Base-by-base conservation (phyloP, 2,888 invertebrate genomes). In the Eupithecia centaureata region DNA sequence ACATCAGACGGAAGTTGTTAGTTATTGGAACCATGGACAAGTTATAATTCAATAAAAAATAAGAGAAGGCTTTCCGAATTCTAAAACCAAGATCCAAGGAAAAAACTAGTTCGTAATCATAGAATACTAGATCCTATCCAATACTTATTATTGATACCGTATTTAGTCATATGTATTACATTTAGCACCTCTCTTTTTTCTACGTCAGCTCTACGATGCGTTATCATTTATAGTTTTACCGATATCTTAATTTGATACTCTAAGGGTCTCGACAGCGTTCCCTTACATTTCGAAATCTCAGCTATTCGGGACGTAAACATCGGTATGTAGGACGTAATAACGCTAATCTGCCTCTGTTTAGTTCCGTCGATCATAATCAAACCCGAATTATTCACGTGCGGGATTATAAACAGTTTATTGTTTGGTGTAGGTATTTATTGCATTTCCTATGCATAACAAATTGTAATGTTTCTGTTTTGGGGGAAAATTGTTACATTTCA, bases 261-360 rank as follows among this genome's bases (percentile, higher is more conserved):
- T 60, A 65, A 68, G 73, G 70, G 47, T 73, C 65, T 60, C 63
- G 58, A 61, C 67, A 63, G 71, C 68, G 65, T 72, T 74, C 73
- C 70, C 71, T 73, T 22, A 22, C 60, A 73, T 86, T 86, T 79
- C 82, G 85, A 84, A 85, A 86, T 81, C 78, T 72, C 72, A 71
- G 82, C 76, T 86, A 86, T 87, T 83, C 83, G 79, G 83, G 77
- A 86, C 83, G 82, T 89, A 89, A 89, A 89, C 89, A 88, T 68
- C 62, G 72, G 67, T 78, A 90, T 87, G 76, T 89, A 82, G 91
- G 90, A 81, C 88, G 85, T 76, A 77, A 79, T 79, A 79, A 80
- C 82, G 81, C 68, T 77, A 74, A 80, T 76, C 76, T 67, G 60
- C 61, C 73, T 61, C 82, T 81, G 83, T 75, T 82, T 73, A 63